phyloP scores from a whole-genome alignment of 2,888 invertebrate genomes.

The Hyposoter dolosus region DNA sequence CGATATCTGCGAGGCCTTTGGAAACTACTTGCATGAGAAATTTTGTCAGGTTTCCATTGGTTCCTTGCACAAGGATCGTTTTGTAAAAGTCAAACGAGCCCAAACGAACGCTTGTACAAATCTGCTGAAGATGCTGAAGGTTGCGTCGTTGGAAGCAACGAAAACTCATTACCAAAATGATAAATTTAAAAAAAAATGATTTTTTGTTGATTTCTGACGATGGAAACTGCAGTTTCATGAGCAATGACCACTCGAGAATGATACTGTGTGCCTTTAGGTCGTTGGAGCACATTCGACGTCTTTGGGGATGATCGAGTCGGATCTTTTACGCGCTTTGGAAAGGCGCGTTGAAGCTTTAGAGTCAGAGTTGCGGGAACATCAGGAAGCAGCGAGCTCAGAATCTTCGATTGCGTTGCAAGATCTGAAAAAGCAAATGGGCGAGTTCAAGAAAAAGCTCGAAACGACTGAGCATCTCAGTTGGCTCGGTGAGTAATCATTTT shows the following conservation, averaged over 20 bases:
- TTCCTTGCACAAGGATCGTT: background rate
- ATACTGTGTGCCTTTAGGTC: conserved; percentile 72
- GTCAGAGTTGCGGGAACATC: conserved; percentile 85
- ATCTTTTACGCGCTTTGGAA: conserved; percentile 86
- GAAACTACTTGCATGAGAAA: background rate
- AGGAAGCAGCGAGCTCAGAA: conserved; percentile 85
- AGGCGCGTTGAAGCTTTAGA: conserved; percentile 87
- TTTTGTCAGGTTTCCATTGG: background rate
- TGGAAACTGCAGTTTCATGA: too few relatives aligned
- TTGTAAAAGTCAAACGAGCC: too few relatives aligned
- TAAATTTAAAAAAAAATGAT: too few relatives aligned
- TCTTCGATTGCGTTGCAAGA: conserved; percentile 86
- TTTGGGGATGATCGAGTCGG: conserved; percentile 85
- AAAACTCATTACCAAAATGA: too few relatives aligned
- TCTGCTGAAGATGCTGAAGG: too few relatives aligned
- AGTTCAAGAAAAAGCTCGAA: conserved; percentile 87
- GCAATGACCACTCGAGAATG: background rate
- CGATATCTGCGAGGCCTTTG: background rate
- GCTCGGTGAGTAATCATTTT: conserved; percentile 85
- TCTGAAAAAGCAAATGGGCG: conserved; percentile 87
- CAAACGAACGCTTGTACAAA: background rate
- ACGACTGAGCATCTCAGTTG: conserved; percentile 88
- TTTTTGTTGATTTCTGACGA: too few relatives aligned
- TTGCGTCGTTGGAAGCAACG: too few relatives aligned
- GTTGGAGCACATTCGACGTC: conserved; percentile 82